Conservation (phyloP, 2,113 vertebrate species). For the Uropsilus gracilis region DNA sequence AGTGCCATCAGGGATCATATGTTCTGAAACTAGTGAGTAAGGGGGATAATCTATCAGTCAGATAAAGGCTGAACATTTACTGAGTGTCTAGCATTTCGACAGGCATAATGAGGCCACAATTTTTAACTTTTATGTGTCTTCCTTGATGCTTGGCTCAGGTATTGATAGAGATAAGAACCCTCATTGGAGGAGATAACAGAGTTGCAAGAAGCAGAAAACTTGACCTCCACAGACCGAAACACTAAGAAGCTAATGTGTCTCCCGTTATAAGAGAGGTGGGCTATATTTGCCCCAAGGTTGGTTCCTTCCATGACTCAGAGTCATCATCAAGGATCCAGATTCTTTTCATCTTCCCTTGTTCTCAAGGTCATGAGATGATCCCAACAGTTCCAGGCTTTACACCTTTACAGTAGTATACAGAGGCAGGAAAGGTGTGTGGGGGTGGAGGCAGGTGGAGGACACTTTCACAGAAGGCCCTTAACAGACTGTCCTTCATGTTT, state of each 20-base stretch:
- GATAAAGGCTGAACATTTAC: neutral
- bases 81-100: neutral
- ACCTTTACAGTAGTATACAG: neutral
- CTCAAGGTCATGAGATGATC: conserved; percentile 41
- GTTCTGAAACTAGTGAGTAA: neutral
- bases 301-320: neutral
- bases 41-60: neutral
- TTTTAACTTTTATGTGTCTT: neutral
- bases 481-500: neutral
- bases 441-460: neutral
- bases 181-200: neutral
- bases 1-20: neutral
- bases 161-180: neutral
- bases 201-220: neutral
- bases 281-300: neutral
- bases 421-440: conserved; percentile 16
- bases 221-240: neutral
- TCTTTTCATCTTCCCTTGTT: conserved; percentile 28
- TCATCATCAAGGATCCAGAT: neutral
- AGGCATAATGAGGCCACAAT: neutral
- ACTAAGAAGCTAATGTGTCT: neutral
- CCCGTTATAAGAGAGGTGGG: neutral
- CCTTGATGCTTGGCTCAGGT: neutral
- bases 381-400: neutral
- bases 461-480: neutral